Base-by-base conservation (phyloP, 2,113 vertebrate genomes). In the Solea senegalensis region DNA sequence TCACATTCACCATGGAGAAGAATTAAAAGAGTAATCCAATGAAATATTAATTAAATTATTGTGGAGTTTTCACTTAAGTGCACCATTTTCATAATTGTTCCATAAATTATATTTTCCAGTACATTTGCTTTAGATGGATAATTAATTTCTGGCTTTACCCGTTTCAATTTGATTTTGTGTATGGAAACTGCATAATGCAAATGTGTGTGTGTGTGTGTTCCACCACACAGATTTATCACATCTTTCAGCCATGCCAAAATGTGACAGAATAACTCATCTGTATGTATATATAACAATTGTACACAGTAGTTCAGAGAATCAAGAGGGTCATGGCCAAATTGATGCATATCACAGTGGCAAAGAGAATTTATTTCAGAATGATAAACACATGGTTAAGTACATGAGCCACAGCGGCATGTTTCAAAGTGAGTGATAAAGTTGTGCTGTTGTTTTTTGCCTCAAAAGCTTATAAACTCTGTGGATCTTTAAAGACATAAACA, bases 81-180 rank as follows among this genome's bases (percentile, higher is more conserved):
- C 85, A 89, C 93, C 90, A 93, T 91, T 92, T 93, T 92, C 84
- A 83, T 94, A 95, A 97, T 93, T 94, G 93, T 93, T 90, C 93
- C 93, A 95, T 96, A 96, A 97, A 98, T 97, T 97, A 95, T 94
- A 96, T 97, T 98, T 98, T 98, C 95, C 94, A 81, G 92, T 95
- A 98, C 96, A 98, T 96, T 98, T 95, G 90, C 94, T 95, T 93
- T 93, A 91, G 96, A 97, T 93, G 95, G 95, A 94, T 97, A 97
- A 98, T 98, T 98, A 97, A 97, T 97, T 97, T 95, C 93, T 94
- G 93, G 93, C 95, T 91, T 95, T 95, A 93, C 91, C 88, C 90
- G 92, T 96, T 95, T 95, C 93, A 93, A 92, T 96, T 94, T 93
- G 92, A 93, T 93, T 94, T 95, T 95, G 83, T 88, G 89, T 84